phyloP scores from a whole-genome alignment of 2,797 vertebrate genomes.

The Perodicticus potto region DNA sequence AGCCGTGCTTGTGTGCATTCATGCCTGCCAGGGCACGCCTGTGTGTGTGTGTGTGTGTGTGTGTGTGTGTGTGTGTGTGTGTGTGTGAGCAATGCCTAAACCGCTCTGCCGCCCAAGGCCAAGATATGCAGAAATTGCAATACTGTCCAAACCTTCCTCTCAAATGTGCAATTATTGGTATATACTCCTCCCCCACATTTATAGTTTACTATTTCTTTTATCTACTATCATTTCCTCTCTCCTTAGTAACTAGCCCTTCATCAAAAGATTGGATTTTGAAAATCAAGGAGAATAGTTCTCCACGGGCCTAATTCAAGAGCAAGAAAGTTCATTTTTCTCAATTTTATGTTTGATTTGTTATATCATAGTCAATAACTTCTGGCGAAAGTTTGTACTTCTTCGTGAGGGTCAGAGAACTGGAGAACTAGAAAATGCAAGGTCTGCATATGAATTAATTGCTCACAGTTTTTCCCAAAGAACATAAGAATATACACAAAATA shows the following conservation, averaged over 20 bases:
- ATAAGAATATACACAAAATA: neutral
- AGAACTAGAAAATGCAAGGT: neutral
- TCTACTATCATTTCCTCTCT: neutral
- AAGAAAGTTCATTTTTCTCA: conserved; percentile 29
- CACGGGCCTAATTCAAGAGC: neutral
- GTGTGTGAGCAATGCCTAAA: neutral
- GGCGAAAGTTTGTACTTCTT: neutral
- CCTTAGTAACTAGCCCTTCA: neutral
- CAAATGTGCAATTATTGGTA: neutral
- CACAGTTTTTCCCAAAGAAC: neutral
- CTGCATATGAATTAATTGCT: neutral
- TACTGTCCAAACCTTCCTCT: neutral
- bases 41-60: no score
- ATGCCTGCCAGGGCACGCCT: neutral
- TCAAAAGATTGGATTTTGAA: neutral
- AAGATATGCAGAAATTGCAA: conserved; percentile 21
- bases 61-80: neutral
- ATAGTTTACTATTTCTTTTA: neutral
- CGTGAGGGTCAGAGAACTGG: neutral
- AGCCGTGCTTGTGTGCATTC: neutral
- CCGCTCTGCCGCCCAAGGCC: neutral
- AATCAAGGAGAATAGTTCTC: neutral
- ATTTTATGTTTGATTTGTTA: neutral
- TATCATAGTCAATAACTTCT: conserved; percentile 20
- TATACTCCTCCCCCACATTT: neutral